Evolutionary conservation across 2,797 vertebrate species (phyloP), one percentile per base, ranked within the genome.

Genomic region (Pseudomugil gertrudae): DNA sequence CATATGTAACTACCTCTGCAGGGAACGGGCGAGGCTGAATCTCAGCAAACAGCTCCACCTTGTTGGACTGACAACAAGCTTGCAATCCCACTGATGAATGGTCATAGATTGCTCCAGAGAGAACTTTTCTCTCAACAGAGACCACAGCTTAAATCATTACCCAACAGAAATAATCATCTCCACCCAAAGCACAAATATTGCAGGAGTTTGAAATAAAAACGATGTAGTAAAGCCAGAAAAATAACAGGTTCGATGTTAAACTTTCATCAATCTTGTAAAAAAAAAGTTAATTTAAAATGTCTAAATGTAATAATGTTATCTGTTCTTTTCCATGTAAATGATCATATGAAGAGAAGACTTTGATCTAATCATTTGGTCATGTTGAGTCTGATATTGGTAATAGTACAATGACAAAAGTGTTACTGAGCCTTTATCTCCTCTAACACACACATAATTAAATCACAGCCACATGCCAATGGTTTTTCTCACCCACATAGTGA

Each of bases 21-120:
- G 84, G 81, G 84, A 87, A 43, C 56, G 84, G 87, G 86, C 85
- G 72, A 78, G 85, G 85, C 79, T 72, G 67, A 57, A 87, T 84
- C 69, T 85, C 56, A 67, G 43, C 65, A 84, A 78, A 84, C 77
- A 78, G 86, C 91, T 85, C 88, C 87, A 87, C 84, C 86, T 89
- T 78, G 68, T 69, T 89, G 85, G 86, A 88, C 69, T 81, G 74
- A 74, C 79, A 47, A 40, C 74, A 89, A 71, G 77, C 90, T 75
- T 85, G 72, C 50, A 76, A 83, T 84, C 58, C 78, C 55, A 67
- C 72, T 84, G 76, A 71, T 67, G 74, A 84, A 75, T 51, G 72
- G 17, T 56, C 52, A 33, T 56, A 66, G 52, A 79, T 68, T 47
- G 32, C 65, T 56, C 59, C 13, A 47, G 66, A 87, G 58, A 80